Conservation (phyloP, 2,797 vertebrate species). For the Gallinago nigripennis region DNA sequence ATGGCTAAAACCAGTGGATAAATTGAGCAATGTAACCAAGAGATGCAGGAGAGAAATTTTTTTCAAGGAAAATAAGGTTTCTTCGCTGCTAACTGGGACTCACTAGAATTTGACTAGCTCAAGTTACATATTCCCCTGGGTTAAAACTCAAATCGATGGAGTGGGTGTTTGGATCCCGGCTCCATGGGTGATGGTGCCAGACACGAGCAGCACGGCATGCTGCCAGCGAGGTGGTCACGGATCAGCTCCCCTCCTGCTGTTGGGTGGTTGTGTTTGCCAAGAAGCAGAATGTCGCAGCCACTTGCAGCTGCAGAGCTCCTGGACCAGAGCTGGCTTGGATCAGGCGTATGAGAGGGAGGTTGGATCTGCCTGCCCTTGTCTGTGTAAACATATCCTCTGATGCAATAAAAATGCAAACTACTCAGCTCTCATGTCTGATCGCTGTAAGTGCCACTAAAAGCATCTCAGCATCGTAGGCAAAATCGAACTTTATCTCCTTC, state of each 20-base stretch:
- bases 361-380: not conserved
- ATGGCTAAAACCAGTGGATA: not conserved
- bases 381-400: slow-evolving; percentile 12
- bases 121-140: not conserved
- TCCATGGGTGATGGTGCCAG: not conserved
- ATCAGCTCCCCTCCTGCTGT: not conserved
- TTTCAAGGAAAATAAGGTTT: not conserved
- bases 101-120: not conserved
- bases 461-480: not conserved
- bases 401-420: slow-evolving; percentile 20
- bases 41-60: not conserved
- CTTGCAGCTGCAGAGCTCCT: not conserved
- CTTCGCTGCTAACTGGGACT: not conserved
- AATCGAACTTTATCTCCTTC: not conserved
- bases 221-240: not conserved
- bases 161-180: not conserved
- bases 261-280: not conserved
- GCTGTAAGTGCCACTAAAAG: not conserved
- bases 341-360: not conserved
- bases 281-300: not conserved
- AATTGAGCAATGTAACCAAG: not conserved
- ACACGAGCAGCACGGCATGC: not conserved
- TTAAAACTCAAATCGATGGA: not conserved
- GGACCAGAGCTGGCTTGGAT: not conserved
- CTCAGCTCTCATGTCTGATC: not conserved